These are phyloP conservation scores for Heliconius melpomene DNA, from an alignment of 1,140 invertebrate genomes.

Conservation along the genomic window DNA sequence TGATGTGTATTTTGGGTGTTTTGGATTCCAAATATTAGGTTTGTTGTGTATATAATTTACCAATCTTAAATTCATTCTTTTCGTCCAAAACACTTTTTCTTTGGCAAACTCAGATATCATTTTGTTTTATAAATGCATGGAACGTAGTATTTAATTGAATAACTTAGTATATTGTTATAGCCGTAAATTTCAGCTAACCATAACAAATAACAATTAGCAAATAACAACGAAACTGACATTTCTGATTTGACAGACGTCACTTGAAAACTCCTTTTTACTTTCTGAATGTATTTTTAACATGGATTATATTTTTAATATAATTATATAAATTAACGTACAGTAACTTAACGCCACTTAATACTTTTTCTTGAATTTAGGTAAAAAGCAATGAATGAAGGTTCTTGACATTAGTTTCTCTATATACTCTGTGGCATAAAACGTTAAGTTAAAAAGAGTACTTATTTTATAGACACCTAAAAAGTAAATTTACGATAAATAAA, in stretches of 20 bases:
- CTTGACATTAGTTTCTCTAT: no score
- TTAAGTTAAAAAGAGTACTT: no score
- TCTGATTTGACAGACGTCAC: not conserved
- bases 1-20: conserved; percentile 73
- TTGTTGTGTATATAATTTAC: conserved; percentile 70
- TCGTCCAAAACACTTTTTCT: conserved; percentile 75
- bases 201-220: no score
- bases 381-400: no score
- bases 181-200: no score
- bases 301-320: no score
- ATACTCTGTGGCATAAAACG: no score
- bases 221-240: not conserved
- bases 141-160: not conserved
- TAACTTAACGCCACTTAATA: no score
- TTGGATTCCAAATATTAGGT: conserved; percentile 74
- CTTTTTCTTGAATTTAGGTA: no score
- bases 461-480: no score
- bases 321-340: no score
- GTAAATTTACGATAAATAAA: no score
- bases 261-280: not conserved
- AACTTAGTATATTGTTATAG: not conserved
- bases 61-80: conserved; percentile 73
- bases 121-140: conserved; percentile 19
- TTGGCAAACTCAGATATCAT: conserved; percentile 75
- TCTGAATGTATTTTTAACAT: conserved; percentile 2